phyloP scores from a whole-genome alignment of 2,888 invertebrate genomes.

The Rhagonycha fulva region DNA sequence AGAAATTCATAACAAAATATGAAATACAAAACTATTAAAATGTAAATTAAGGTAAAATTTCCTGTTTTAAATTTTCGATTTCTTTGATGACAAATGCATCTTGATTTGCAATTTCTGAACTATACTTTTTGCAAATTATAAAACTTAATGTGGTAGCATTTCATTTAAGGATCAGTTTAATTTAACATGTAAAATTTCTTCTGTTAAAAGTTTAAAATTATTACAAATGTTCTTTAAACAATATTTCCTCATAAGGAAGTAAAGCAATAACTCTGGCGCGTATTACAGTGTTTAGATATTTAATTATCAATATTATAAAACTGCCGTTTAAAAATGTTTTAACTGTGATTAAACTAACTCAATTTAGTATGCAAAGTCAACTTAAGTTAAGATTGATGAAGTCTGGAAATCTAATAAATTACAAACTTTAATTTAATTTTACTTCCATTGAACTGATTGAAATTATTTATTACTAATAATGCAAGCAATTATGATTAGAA shows the following conservation, averaged over 20 bases:
- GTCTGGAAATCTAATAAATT: background rate
- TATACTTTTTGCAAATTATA: background rate
- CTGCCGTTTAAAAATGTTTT: background rate
- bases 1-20: background rate
- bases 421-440: background rate
- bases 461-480: background rate
- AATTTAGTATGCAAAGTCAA: background rate
- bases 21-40: background rate
- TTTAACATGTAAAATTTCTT: no score
- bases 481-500: background rate
- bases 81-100: no score
- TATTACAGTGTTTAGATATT: background rate
- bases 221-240: no score
- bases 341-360: no score
- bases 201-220: no score
- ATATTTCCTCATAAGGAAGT: background rate
- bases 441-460: background rate
- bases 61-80: background rate
- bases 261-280: background rate
- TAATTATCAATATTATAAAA: background rate
- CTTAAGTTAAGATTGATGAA: background rate
- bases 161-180: no score
- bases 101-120: background rate
- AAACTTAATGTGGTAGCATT: background rate
- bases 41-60: background rate